Conservation (phyloP, 1,140 invertebrate genomes). For the Drosophila burlai region DNA sequence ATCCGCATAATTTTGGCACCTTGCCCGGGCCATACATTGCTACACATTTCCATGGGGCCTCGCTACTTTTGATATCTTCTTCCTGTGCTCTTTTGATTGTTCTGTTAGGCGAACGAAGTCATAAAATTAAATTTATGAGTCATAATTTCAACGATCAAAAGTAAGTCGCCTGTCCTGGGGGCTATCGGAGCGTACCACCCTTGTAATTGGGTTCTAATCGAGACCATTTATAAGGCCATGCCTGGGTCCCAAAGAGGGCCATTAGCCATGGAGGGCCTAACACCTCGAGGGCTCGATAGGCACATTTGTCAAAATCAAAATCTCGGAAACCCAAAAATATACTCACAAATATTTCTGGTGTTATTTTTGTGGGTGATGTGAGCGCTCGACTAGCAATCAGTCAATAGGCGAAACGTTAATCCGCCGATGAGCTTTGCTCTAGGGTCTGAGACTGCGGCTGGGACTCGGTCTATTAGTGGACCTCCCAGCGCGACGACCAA, state of each 20-base stretch:
- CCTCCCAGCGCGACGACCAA: conserved; percentile 72
- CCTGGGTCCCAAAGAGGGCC: conserved; percentile 36
- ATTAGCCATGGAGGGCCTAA: conserved; percentile 58
- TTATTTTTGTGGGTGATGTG: conserved; percentile 71
- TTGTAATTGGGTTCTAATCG: conserved; percentile 79
- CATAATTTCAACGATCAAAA: conserved; percentile 78
- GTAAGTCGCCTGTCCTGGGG: conserved; percentile 37
- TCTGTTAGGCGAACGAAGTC: conserved; percentile 65
- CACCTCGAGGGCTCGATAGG: conserved; percentile 12
- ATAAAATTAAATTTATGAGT: conserved; percentile 81
- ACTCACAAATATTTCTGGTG: conserved; percentile 5
- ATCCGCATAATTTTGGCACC: conserved; percentile 71
- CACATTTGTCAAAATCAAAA: conserved; percentile 77
- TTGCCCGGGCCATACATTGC: conserved; percentile 38
- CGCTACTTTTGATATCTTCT: conserved; percentile 29
- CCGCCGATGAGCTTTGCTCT: conserved; percentile 57
- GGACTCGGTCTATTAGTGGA: conserved; percentile 62
- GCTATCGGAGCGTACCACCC: conserved; percentile 34
- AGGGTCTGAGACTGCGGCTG: conserved; percentile 3
- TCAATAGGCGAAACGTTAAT: conserved; percentile 76
- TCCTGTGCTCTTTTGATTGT: conserved; percentile 1
- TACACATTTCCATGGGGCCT: conserved; percentile 2
- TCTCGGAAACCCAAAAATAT: conserved; percentile 18
- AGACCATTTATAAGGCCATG: conserved; percentile 46
- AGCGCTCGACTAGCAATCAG: conserved; percentile 65